These are phyloP conservation scores for Alosa sapidissima DNA, from an alignment of 2,797 vertebrate species.

Conservation along the genomic window DNA sequence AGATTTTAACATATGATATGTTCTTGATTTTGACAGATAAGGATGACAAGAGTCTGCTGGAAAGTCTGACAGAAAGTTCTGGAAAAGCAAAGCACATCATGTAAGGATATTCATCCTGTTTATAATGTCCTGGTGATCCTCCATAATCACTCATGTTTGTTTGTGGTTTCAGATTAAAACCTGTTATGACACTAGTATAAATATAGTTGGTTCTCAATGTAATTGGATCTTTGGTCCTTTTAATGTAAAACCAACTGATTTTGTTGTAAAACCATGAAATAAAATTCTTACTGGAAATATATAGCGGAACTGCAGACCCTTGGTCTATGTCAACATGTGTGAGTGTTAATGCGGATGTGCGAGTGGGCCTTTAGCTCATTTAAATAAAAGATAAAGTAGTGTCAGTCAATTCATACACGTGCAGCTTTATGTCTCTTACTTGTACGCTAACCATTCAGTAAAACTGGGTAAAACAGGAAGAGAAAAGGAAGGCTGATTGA, in stretches of 20 bases:
- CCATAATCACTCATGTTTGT: neutral
- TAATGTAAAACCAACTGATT: neutral
- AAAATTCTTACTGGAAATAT: neutral
- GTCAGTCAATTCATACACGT: neutral
- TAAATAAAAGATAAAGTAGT: neutral
- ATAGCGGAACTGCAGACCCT: neutral
- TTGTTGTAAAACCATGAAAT: neutral
- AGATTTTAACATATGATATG: neutral
- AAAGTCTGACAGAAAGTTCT: slow-evolving; percentile 59
- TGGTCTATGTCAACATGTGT: neutral
- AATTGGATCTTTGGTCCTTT: neutral
- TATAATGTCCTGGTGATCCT: no score
- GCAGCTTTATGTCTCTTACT: neutral
- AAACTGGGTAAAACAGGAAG: neutral
- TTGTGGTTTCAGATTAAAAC: neutral
- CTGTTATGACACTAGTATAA: neutral
- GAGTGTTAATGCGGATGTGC: neutral
- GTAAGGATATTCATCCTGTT: slow-evolving; percentile 40
- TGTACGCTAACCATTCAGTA: neutral
- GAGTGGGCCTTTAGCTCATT: no score
- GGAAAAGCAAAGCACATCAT: slow-evolving; percentile 71
- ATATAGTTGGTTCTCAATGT: neutral
- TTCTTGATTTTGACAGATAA: slow-evolving; percentile 63
- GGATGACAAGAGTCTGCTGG: slow-evolving; percentile 65
- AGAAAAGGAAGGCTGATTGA: neutral